These are phyloP conservation scores for Myripristis murdjan DNA, from an alignment of 2,797 vertebrate species.

Conservation along the genomic window DNA sequence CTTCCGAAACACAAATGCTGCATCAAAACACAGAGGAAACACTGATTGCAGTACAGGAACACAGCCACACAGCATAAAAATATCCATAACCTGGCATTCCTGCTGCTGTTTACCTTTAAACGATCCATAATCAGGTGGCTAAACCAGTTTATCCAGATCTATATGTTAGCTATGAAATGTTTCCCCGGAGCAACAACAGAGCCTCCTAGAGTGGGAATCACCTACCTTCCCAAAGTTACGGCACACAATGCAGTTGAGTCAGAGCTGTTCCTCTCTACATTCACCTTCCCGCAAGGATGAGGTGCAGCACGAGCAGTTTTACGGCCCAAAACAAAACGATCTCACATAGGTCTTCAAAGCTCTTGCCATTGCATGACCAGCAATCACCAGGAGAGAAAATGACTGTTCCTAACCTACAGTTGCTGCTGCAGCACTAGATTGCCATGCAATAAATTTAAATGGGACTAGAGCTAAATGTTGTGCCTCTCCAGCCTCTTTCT, in stretches of 20 bases:
- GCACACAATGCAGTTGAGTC: constrained; percentile 23
- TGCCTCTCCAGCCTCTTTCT: constrained; percentile 9
- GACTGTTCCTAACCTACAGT: neutral
- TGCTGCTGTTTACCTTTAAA: constrained; percentile 43
- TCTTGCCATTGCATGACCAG: constrained; percentile 32
- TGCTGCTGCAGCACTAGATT: neutral
- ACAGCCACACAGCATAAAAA: constrained; percentile 19
- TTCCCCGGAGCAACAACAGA: neutral
- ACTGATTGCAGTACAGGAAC: constrained; percentile 39
- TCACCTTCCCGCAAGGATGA: constrained; percentile 34
- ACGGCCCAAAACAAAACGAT: constrained; percentile 50
- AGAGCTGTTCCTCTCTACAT: constrained; percentile 14
- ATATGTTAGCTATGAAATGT: neutral
- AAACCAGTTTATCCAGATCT: neutral
- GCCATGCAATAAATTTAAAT: neutral
- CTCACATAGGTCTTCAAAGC: constrained; percentile 25
- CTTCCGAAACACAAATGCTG: constrained; percentile 58
- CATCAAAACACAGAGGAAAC: constrained; percentile 41
- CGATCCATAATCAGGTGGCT: constrained; percentile 9
- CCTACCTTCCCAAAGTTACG: constrained; percentile 64
- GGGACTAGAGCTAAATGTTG: constrained; percentile 2
- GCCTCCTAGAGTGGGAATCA: constrained; percentile 27
- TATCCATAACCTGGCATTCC: constrained; percentile 32
- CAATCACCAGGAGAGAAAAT: neutral
- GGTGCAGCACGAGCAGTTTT: constrained; percentile 38